phyloP scores from a whole-genome alignment of 2,888 invertebrate genomes.

The Dicyrtoma fusca region DNA sequence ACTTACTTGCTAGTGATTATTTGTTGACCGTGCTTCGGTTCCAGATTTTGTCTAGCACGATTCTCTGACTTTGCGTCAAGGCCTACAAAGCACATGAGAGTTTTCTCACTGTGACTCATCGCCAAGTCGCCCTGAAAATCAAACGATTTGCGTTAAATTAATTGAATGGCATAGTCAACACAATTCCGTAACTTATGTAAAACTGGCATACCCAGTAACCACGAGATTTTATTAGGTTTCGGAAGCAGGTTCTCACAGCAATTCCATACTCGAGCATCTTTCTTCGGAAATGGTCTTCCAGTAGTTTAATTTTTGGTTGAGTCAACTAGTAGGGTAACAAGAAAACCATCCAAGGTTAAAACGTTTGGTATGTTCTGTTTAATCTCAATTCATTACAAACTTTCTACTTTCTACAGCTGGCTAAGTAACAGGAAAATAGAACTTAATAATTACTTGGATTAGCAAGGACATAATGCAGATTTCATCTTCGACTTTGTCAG shows the following conservation, averaged over 20 bases:
- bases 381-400: no score
- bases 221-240: not conserved
- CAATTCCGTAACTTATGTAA: no score
- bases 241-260: constrained; percentile 7
- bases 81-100: constrained; percentile 29
- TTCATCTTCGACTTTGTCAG: constrained; percentile 12
- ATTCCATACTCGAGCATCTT: not conserved
- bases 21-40: not conserved
- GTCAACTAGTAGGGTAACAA: not conserved
- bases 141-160: not conserved
- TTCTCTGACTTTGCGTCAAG: constrained; percentile 19
- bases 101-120: constrained; percentile 28
- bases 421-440: no score
- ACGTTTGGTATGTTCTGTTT: no score
- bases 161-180: not conserved
- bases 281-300: not conserved
- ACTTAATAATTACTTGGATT: constrained; percentile 24
- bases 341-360: not conserved
- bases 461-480: constrained; percentile 12
- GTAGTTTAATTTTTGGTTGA: not conserved
- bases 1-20: constrained; percentile 7
- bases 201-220: not conserved
- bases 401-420: no score
- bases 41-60: constrained; percentile 26
- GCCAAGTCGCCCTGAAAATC: constrained; percentile 37